Percentiles rank a stretch among this genome's conserved stretches.
Evolutionary conservation across 2,888 invertebrate genomes (phyloP).

Genomic region (Nephrotoma appendiculata): DNA sequence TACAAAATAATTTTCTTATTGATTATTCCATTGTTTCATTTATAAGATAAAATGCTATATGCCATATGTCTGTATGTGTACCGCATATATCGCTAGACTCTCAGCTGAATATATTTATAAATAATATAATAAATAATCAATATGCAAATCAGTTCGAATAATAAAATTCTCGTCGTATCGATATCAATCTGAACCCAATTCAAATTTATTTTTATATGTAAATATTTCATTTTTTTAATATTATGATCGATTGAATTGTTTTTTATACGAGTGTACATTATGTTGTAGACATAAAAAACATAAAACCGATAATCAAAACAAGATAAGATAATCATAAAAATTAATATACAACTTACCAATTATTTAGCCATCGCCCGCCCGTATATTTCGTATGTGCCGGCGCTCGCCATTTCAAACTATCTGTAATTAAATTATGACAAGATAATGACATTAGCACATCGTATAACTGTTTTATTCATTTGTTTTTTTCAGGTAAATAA

Average conservation of each 20-base stretch:
- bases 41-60: not conserved
- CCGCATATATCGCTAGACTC: not conserved
- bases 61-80: not conserved
- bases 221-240: not conserved
- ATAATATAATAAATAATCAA: not conserved
- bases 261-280: not conserved
- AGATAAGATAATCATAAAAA: not conserved
- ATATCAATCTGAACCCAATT: not conserved
- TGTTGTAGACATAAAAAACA: not conserved
- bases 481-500: not conserved
- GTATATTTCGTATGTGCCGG: not conserved
- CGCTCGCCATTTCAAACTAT: not conserved
- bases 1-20: not conserved
- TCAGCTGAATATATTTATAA: not conserved
- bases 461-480: not conserved
- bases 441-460: not conserved
- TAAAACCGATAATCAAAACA: not conserved
- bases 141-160: not conserved
- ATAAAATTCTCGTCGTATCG: not conserved
- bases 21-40: not conserved
- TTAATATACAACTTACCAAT: not conserved
- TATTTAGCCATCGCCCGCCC: not conserved
- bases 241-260: not conserved
- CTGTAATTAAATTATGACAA: not conserved
- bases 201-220: not conserved